phyloP scores from a whole-genome alignment of 1,140 invertebrate genomes.

The Drosophila ercepeae region DNA sequence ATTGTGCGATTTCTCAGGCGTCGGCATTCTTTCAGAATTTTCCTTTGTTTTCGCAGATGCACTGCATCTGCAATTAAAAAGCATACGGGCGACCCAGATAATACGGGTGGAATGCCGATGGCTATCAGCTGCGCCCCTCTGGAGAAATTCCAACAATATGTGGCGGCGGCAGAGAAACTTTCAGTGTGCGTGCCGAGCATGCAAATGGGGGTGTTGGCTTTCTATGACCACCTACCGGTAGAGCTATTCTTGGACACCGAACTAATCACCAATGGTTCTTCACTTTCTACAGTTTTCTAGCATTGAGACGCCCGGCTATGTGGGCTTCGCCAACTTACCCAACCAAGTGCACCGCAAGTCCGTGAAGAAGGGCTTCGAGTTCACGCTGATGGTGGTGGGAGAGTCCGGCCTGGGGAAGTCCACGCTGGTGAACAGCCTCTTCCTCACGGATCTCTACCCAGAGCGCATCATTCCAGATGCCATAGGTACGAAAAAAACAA shows the following conservation, averaged over 20 bases:
- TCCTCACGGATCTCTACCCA: constrained; percentile 97
- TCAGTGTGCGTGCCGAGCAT: not conserved
- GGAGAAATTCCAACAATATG: not conserved
- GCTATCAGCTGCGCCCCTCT: not conserved
- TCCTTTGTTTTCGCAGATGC: not conserved
- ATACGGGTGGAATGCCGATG: not conserved
- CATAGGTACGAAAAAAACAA: constrained; percentile 87
- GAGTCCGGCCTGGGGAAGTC: constrained; percentile 99
- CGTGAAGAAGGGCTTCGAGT: constrained; percentile 99
- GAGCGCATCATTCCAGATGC: constrained; percentile 94
- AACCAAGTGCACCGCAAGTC: constrained; percentile 98
- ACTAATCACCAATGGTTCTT: constrained; percentile 3
- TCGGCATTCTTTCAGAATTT: not conserved
- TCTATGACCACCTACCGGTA: not conserved
- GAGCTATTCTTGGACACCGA: not conserved
- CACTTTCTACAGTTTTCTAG: constrained; percentile 88
- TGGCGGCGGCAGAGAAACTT: not conserved
- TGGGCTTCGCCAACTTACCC: constrained; percentile 96
- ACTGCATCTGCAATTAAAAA: not conserved
- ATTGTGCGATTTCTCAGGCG: not conserved
- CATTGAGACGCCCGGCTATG: constrained; percentile 93
- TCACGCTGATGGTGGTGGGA: constrained; percentile 98
- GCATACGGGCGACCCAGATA: not conserved
- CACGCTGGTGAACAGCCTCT: constrained; percentile 98
- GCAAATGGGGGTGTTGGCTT: not conserved